A percentile compares a stretch with the other conserved stretches of the same genome.
These are phyloP conservation scores for Drosophila novamexicana DNA, from an alignment of 1,140 invertebrate genomes.

Conservation along the genomic window DNA sequence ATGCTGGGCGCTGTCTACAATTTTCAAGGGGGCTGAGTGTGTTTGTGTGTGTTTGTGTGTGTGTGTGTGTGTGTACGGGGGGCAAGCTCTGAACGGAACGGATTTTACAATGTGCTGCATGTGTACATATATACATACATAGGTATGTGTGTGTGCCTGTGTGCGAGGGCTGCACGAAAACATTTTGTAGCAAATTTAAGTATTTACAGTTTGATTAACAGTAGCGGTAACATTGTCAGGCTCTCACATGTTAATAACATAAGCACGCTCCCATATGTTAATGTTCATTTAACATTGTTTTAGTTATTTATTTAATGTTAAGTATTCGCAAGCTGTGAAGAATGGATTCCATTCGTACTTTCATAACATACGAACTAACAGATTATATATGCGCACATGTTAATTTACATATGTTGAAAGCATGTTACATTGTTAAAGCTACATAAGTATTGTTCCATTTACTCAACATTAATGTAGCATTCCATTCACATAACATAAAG, in stretches of 20 bases:
- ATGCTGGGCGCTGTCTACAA: conserved; percentile 43
- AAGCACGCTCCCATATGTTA: neutral
- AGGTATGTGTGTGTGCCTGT: neutral
- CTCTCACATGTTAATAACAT: neutral
- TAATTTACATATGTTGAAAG: too few relatives aligned
- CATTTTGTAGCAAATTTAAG: neutral
- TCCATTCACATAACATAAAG: too few relatives aligned
- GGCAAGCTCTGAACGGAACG: conserved; percentile 45
- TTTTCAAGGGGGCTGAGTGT: neutral
- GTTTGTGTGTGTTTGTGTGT: too few relatives aligned
- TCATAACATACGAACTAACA: too few relatives aligned
- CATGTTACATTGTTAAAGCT: too few relatives aligned
- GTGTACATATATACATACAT: conserved; percentile 15
- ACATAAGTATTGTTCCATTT: too few relatives aligned
- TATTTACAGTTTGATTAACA: neutral
- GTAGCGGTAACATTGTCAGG: neutral
- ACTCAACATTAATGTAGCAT: too few relatives aligned
- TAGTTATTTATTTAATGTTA: neutral
- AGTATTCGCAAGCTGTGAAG: neutral
- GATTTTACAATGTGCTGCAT: conserved; percentile 72
- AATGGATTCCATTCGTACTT: too few relatives aligned
- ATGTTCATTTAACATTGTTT: neutral
- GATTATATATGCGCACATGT: too few relatives aligned
- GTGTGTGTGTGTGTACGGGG: neutral
- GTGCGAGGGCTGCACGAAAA: conserved; percentile 11